Evolutionary conservation across 2,797 vertebrate species (phyloP).

Genomic region (Benthosema pterotum): DNA sequence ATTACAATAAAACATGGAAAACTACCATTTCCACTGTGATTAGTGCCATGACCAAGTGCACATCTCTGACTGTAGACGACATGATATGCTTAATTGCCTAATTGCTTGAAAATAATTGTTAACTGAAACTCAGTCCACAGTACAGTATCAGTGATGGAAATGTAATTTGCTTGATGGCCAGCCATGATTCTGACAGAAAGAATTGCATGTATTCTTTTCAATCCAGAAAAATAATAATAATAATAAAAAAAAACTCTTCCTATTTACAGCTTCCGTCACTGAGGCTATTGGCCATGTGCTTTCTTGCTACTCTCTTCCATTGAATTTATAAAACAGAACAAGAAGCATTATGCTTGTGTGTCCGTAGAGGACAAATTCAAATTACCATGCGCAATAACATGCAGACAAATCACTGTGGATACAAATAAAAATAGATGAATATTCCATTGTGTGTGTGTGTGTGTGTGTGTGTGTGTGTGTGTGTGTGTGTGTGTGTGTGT

Average conservation of each 20-base stretch:
- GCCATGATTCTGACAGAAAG: background rate
- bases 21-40: too few relatives aligned
- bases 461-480: too few relatives aligned
- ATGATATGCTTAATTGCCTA: too few relatives aligned
- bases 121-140: too few relatives aligned
- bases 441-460: background rate
- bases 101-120: too few relatives aligned
- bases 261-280: conserved; percentile 2
- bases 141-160: too few relatives aligned
- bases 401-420: background rate
- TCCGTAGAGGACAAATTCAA: conserved; percentile 26
- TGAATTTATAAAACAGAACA: conserved; percentile 49
- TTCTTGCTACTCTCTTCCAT: conserved; percentile 19
- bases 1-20: too few relatives aligned
- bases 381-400: background rate
- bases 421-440: conserved; percentile 1
- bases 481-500: background rate
- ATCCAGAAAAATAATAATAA: too few relatives aligned
- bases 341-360: background rate
- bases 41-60: too few relatives aligned
- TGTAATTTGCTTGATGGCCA: too few relatives aligned
- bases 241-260: too few relatives aligned
- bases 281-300: conserved; percentile 14
- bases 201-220: background rate
- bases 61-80: too few relatives aligned